Base-by-base conservation (phyloP, 2,888 invertebrate genomes). In the Hemicrepidius hirtus region DNA sequence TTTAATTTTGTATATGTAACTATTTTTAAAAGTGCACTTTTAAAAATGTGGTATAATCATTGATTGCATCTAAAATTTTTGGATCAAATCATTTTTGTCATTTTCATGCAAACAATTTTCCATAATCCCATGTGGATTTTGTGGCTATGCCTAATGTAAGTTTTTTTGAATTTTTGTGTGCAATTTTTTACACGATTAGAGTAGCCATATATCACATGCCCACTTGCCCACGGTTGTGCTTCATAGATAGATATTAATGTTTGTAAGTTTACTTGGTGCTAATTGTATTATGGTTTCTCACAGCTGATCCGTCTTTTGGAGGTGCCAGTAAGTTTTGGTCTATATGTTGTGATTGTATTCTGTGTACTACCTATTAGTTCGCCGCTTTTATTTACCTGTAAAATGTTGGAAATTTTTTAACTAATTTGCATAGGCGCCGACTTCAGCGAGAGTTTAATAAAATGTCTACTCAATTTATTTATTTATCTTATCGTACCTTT, bases 301-400 rank as follows among this genome's bases (percentile, higher is more conserved):
- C 83, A 86, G 86, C 85, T 83, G 85, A 85, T 80, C 84, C 84
- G 82, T 84, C 85, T 84, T 85, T 85, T 85, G 87, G 87, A 90
- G 90, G 90, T 87, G 88, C 89, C 86, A 90, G 90, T 90, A 90
- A 90, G 90, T 90, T 81, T 70, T 66, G 67, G 40, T 40, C 24
- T 28, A 49, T 10, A 49, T 70, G 57, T 65, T 65, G 49, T 70
- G 4, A 13, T 2, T 21, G n/a, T 59, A 9, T 18, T n/a, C n/a
- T 3, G 5, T 24, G 24, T 24, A 24, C n/a, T 21, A 1, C 20
- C 21, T 24, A 53, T 6, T 18, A 1, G 18, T 53, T 53, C 13
- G n/a, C 9, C 9, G 5, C n/a, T 6, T 18, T 18, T 44, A 13
- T 13, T n/a, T n/a, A n/a, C n/a, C n/a, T n/a, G n/a, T n/a, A n/a